phyloP scores from a whole-genome alignment of 2,888 invertebrate genomes.

The Formica aserva region DNA sequence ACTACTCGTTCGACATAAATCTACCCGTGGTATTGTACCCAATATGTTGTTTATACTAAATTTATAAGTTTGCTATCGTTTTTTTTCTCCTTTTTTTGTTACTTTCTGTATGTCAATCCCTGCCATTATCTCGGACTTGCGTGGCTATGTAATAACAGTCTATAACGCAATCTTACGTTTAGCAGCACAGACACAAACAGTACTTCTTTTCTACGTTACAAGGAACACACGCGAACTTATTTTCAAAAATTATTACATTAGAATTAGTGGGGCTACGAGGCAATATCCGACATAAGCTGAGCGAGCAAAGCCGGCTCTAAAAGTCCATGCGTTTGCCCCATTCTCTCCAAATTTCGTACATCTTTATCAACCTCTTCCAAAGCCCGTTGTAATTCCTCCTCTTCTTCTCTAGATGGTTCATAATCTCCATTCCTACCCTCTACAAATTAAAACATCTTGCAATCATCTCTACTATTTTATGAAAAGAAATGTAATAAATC shows the following conservation, averaged over 20 bases:
- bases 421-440: conserved; percentile 91
- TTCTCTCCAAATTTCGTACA: conserved; percentile 90
- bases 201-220: conserved; percentile 75
- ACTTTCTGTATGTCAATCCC: conserved; percentile 74
- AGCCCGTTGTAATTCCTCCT: conserved; percentile 95
- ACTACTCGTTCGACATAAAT: conserved; percentile 60
- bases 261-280: conserved; percentile 83
- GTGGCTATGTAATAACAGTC: conserved; percentile 69
- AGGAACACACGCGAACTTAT: conserved; percentile 78
- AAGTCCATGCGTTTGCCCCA: conserved; percentile 88
- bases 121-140: conserved; percentile 69
- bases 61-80: conserved; percentile 67
- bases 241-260: conserved; percentile 69
- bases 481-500: neutral
- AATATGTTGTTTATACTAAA: conserved; percentile 70
- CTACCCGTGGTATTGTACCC: conserved; percentile 64
- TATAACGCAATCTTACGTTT: conserved; percentile 74
- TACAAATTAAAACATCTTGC: conserved; percentile 78
- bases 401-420: conserved; percentile 92
- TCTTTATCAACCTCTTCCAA: conserved; percentile 92
- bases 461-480: conserved; percentile 13
- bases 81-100: conserved; percentile 56
- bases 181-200: conserved; percentile 81
- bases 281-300: conserved; percentile 85
- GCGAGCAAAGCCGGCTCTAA: conserved; percentile 87